A percentile compares a stretch with the other conserved stretches of the same genome.
Conservation (phyloP, 1,140 invertebrate genomes). For the Streblospio benedicti region DNA sequence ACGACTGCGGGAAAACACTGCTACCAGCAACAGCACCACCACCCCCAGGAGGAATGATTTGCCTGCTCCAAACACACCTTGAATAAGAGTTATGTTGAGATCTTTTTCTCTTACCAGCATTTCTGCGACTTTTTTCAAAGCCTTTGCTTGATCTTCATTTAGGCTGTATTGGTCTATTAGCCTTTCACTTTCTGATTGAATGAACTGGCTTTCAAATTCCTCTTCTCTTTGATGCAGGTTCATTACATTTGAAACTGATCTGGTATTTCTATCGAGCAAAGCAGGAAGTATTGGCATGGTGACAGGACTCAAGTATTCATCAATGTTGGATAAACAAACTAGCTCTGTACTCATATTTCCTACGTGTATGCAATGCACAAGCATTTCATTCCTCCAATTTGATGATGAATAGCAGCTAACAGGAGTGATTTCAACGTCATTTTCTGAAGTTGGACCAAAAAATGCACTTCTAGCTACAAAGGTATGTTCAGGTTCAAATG, state of each 20-base stretch:
- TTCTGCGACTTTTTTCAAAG: slow-evolving; percentile 26
- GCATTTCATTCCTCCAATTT: slow-evolving; percentile 27
- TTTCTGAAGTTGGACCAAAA: slow-evolving; percentile 29
- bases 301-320: slow-evolving; percentile 25
- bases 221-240: no score
- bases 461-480: slow-evolving; percentile 32
- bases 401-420: slow-evolving; percentile 28
- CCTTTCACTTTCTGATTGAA: no score
- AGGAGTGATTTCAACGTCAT: slow-evolving; percentile 34
- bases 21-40: no score
- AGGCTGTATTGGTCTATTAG: slow-evolving; percentile 26
- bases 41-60: no score
- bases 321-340: slow-evolving; percentile 28
- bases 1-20: no score
- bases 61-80: no score
- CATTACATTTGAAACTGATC: no score
- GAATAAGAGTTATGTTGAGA: no score
- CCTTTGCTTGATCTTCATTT: slow-evolving; percentile 30
- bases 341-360: slow-evolving; percentile 32
- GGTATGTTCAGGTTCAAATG: slow-evolving; percentile 23
- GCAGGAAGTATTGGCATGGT: slow-evolving; percentile 26
- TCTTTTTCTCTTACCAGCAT: slow-evolving; percentile 32
- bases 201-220: no score
- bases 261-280: slow-evolving; percentile 25
- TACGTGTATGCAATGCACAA: slow-evolving; percentile 30